A percentile compares a stretch with the other conserved stretches of the same genome.
Conservation (phyloP, 2,888 invertebrate species). For the Chymomyza procnemis region DNA sequence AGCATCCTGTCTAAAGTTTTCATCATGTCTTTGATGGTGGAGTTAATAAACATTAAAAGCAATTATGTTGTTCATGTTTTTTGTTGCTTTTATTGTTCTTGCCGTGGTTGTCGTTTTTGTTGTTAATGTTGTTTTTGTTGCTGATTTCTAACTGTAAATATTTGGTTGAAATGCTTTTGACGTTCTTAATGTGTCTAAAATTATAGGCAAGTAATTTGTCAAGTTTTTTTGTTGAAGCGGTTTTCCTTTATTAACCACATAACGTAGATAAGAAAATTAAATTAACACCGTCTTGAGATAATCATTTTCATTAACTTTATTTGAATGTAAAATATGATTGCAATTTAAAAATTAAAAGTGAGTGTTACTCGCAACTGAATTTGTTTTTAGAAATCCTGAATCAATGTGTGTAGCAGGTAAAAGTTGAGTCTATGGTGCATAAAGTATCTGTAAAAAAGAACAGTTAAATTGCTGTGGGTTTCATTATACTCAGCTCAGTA, state of each 20-base stretch:
- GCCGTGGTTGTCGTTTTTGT: not conserved
- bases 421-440: no score
- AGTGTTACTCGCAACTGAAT: not conserved
- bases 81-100: not conserved
- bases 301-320: not conserved
- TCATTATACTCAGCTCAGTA: no score
- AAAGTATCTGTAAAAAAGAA: no score
- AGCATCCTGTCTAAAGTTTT: not conserved
- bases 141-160: conserved; percentile 24
- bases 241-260: not conserved
- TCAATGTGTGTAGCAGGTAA: no score
- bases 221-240: not conserved
- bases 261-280: not conserved
- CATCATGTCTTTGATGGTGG: conserved; percentile 48
- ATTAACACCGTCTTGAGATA: not conserved
- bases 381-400: not conserved
- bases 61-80: conserved; percentile 48
- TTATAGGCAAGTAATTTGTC: not conserved
- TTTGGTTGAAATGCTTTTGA: conserved; percentile 43
- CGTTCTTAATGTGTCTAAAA: not conserved
- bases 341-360: not conserved
- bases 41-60: conserved; percentile 69
- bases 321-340: not conserved
- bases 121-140: not conserved
- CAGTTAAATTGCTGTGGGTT: no score